Percentiles rank a stretch among this genome's conserved stretches.
These are phyloP conservation scores for Vicugna pacos DNA, from an alignment of 2,113 vertebrate genomes.

Conservation along the genomic window DNA sequence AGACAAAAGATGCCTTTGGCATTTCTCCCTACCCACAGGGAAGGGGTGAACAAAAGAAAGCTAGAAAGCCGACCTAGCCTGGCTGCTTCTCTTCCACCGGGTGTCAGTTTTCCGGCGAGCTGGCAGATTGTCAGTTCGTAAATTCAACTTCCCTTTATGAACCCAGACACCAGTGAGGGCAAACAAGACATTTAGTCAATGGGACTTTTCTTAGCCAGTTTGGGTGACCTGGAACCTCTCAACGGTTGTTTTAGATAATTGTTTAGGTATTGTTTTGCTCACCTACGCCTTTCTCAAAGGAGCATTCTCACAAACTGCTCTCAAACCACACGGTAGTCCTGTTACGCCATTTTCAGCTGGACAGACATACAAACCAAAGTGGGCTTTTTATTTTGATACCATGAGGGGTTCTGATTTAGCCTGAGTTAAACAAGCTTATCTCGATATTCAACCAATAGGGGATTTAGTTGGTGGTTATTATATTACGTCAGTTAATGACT, in stretches of 20 bases:
- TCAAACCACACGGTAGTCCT: neutral
- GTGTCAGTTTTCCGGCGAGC: slow-evolving; percentile 78
- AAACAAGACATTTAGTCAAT: slow-evolving; percentile 54
- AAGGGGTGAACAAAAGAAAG: slow-evolving; percentile 75
- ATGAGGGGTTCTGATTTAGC: slow-evolving; percentile 25
- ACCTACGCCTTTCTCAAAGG: neutral
- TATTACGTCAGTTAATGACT: slow-evolving; percentile 24
- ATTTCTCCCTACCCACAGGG: slow-evolving; percentile 51
- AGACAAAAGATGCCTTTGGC: slow-evolving; percentile 70
- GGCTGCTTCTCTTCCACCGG: slow-evolving; percentile 75
- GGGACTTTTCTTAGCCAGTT: slow-evolving; percentile 64
- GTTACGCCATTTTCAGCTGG: neutral
- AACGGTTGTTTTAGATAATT: slow-evolving; percentile 19
- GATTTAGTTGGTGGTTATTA: slow-evolving; percentile 43
- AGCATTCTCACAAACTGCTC: neutral
- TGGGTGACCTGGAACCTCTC: slow-evolving; percentile 61
- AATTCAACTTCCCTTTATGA: slow-evolving; percentile 72
- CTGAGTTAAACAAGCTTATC: slow-evolving; percentile 21
- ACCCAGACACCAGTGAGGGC: slow-evolving; percentile 35
- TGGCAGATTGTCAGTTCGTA: slow-evolving; percentile 79
- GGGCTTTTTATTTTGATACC: slow-evolving; percentile 43
- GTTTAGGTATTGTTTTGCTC: neutral
- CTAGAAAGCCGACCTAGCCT: slow-evolving; percentile 61
- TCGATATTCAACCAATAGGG: neutral
- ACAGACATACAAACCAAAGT: slow-evolving; percentile 36